Evolutionary conservation across 1,140 invertebrate species (phyloP).

Genomic region (Lepidurus apus): DNA sequence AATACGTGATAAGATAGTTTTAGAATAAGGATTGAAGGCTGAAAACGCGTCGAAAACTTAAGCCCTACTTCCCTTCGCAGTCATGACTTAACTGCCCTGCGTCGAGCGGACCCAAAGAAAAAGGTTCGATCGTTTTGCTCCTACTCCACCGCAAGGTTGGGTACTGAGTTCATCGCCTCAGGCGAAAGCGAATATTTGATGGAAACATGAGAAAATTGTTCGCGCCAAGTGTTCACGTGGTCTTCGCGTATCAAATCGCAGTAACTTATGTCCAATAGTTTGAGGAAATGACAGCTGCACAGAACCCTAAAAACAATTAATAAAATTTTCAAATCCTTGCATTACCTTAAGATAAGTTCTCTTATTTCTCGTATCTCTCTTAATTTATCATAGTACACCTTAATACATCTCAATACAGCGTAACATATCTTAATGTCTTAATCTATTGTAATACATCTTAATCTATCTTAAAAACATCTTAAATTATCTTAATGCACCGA

Average conservation of each 20-base stretch:
- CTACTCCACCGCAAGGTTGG: not conserved
- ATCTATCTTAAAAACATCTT: not conserved
- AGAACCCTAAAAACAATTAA: not conserved
- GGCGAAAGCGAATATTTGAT: conserved; percentile 24
- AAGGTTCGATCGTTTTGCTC: not conserved
- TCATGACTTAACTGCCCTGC: no score
- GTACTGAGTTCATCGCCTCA: not conserved
- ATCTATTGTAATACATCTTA: not conserved
- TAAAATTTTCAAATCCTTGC: not conserved
- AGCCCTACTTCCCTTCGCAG: no score
- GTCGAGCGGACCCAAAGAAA: not conserved
- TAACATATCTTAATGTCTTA: not conserved
- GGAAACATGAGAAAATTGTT: not conserved
- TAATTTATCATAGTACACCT: no score
- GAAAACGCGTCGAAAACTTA: no score
- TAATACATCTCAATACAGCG: not conserved
- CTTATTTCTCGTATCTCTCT: no score
- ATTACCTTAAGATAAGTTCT: no score
- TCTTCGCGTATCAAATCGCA: conserved; percentile 4
- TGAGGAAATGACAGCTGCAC: not conserved
- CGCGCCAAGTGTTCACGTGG: conserved; percentile 14
- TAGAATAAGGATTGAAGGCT: no score
- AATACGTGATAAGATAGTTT: not conserved
- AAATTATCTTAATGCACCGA: no score
- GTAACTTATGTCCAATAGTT: conserved; percentile 26